These are phyloP conservation scores for Cylas formicarius DNA, from an alignment of 1,140 invertebrate species.

Conservation along the genomic window DNA sequence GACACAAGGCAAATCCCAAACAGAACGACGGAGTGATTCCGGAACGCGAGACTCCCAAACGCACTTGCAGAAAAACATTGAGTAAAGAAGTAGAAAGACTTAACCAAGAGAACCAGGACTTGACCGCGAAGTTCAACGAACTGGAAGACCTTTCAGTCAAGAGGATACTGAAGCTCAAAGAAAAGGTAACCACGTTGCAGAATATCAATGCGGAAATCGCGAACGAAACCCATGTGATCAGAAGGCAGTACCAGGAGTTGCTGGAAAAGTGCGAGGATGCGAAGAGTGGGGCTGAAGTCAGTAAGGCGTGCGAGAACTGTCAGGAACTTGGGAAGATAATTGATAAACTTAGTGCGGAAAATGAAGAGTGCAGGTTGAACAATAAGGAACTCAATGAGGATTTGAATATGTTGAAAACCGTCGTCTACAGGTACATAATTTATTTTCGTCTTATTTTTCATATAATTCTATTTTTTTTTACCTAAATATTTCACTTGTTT, in stretches of 20 bases:
- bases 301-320: slow-evolving; percentile 35
- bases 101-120: slow-evolving; percentile 38
- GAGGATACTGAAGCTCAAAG: slow-evolving; percentile 36
- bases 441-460: too few species aligned
- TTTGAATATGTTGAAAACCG: slow-evolving; percentile 56
- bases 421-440: slow-evolving; percentile 50
- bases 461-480: too few species aligned
- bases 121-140: slow-evolving; percentile 37
- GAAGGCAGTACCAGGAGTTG: slow-evolving; percentile 27
- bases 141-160: slow-evolving; percentile 33
- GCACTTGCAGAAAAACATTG: slow-evolving; percentile 34
- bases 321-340: slow-evolving; percentile 42
- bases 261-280: slow-evolving; percentile 24
- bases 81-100: slow-evolving; percentile 41
- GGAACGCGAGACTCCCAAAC: slow-evolving; percentile 20
- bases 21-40: slow-evolving; percentile 17
- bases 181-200: slow-evolving; percentile 31
- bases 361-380: slow-evolving; percentile 41
- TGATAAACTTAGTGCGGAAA: slow-evolving; percentile 42
- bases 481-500: too few species aligned
- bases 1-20: slow-evolving; percentile 17
- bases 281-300: slow-evolving; percentile 26
- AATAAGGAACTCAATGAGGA: slow-evolving; percentile 52
- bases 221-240: slow-evolving; percentile 31
- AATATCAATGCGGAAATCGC: slow-evolving; percentile 26